Base-by-base conservation (phyloP, 2,888 invertebrate species). In the Drosophila gaucha region DNA sequence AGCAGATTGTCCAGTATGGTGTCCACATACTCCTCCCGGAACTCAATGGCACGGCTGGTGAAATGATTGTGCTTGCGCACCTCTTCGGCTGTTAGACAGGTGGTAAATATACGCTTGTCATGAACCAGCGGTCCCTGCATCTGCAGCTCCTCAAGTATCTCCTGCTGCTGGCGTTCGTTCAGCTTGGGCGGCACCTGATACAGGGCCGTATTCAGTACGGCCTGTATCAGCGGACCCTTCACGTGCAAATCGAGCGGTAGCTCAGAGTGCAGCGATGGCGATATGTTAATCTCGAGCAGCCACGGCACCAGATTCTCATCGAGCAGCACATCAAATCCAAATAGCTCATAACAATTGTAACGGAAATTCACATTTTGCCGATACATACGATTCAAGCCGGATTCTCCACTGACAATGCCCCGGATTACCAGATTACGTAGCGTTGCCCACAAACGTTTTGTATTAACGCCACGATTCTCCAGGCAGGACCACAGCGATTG, bases 261-360 rank as follows among this genome's bases (percentile, higher is more conserved):
- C 26, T 97, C 95, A 52, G 96, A 96, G 92, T 97, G 97, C 52
- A 97, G 91, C n/a, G 96, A 96, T 2, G 97, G 97, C 0, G 97
- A 97, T 84, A 97, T 97, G 91, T 97, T 97, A 38, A 97, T 97
- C 93, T 99, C 99, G 68, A 99, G 93, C 30, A 99, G 93, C 99
- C 99, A 99, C 0, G 99, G 98, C 88, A 97, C 96, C 49, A 98
- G 92, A 78, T 96, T 94, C 86, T 97, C 96, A 91, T 99, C 99
- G 58, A 99, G 93, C 50, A 99, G 92, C 9, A 99, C 96, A 91
- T 99, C 99, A 66, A 98, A 96, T 0, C 98, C 99, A 90, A 99
- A 99, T 49, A 99, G 92, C 90, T 99, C 99, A 89, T 97, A 98
- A 85, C 97, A 97, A 90, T 96, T 96, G 90, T 98, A 98, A 43